These are phyloP conservation scores for Dreissena polymorpha DNA, from an alignment of 1,140 invertebrate species.

Conservation along the genomic window DNA sequence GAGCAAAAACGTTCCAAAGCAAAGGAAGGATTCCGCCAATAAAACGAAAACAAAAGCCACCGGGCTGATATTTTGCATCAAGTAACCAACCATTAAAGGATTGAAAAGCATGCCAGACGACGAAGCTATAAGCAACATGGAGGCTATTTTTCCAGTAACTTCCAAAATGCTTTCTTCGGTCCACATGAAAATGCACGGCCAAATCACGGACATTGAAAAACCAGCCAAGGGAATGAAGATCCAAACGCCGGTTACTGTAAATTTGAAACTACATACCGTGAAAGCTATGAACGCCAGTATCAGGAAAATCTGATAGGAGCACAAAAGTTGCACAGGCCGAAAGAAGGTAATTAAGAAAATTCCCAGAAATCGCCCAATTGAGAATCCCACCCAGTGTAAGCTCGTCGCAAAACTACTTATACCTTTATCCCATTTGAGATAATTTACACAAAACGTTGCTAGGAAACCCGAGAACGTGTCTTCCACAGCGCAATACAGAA, in stretches of 20 bases:
- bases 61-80: conserved; percentile 62
- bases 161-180: conserved; percentile 62
- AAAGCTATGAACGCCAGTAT: conserved; percentile 40
- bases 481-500: conserved; percentile 63
- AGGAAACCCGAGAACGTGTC: conserved; percentile 62
- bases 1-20: conserved; percentile 48
- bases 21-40: conserved; percentile 44
- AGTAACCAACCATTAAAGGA: conserved; percentile 60
- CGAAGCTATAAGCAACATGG: conserved; percentile 59
- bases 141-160: conserved; percentile 59
- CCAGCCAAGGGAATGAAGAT: conserved; percentile 34
- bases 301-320: conserved; percentile 29
- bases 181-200: conserved; percentile 63
- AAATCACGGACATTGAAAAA: conserved; percentile 61
- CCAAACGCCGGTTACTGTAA: conserved; percentile 14
- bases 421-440: conserved; percentile 58
- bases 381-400: conserved; percentile 59
- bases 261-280: conserved; percentile 14
- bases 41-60: conserved; percentile 65
- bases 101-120: conserved; percentile 62
- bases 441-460: conserved; percentile 59
- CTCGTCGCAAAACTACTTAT: conserved; percentile 57
- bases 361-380: conserved; percentile 53
- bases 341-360: conserved; percentile 59
- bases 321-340: conserved; percentile 49